Conservation (phyloP, 2,113 vertebrate genomes). For the Piprites chloris region DNA sequence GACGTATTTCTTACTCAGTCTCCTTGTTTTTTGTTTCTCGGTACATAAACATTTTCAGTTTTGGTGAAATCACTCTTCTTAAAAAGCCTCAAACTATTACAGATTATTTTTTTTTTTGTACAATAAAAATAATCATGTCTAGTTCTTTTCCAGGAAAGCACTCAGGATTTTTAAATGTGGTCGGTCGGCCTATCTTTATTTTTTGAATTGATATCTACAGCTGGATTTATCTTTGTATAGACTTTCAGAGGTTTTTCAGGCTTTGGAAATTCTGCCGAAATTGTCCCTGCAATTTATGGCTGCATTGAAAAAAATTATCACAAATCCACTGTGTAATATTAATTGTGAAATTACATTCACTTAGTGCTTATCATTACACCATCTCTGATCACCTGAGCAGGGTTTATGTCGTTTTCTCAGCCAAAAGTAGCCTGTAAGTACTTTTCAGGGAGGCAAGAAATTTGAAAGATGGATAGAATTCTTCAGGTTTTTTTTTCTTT, state of each 20-base stretch:
- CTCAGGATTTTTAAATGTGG: background rate
- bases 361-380: background rate
- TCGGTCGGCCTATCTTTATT: background rate
- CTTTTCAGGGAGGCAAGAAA: background rate
- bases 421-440: background rate
- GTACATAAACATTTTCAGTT: background rate
- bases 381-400: background rate
- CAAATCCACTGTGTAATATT: background rate
- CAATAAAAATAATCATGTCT: background rate
- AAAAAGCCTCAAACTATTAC: background rate
- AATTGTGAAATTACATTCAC: background rate
- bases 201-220: background rate
- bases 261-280: background rate
- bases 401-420: background rate
- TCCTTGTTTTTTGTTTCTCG: background rate
- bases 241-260: background rate
- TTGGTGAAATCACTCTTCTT: background rate
- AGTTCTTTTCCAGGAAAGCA: background rate
- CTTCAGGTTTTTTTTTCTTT: background rate
- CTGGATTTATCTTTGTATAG: background rate
- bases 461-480: background rate
- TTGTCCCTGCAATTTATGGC: background rate
- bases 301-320: background rate
- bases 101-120: background rate
- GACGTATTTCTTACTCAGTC: background rate